Evolutionary conservation across 2,888 invertebrate genomes (phyloP), one percentile per base, ranked within the genome.

Genomic region (Torymus aiolomorphi): DNA sequence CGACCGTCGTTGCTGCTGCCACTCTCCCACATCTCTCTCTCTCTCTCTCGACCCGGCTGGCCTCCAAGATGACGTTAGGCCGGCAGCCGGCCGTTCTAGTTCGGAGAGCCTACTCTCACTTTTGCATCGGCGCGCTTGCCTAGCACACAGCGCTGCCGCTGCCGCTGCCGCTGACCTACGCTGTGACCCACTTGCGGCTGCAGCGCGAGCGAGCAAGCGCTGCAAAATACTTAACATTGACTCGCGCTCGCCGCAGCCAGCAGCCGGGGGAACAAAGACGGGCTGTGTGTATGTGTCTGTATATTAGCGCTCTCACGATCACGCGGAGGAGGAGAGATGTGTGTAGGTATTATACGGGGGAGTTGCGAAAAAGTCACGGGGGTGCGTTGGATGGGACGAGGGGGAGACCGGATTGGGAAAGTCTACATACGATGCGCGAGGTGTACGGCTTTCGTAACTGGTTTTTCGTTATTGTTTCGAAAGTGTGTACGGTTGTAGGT

Each of bases 111-210:
- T 84, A 86, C 87, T 86, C 86, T 86, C 86, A 85, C 84, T 86
- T 86, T 86, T 86, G 85, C 85, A 83, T 84, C 82, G 80, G 70
- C 77, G 42, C 42, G 42, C 42, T 42, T 42, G 42, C 42, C 42
- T 42, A 42, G 42, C 42, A 10, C 8, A 20, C 20, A 20, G 20
- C 8, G 42, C 42, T 42, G 42, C 42, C 2, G 31, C 3, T 24
- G 24, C 24, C 5, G 31, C 42, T 8, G 42, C 42, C 8, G 49
- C 84, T 85, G 86, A 86, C 86, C 87, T 86, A 86, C 85, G 86
- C 83, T 84, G 84, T 83, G 86, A 85, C 87, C 87, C 81, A 87
- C 83, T 85, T 87, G 61, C 74, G 62, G n/a, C 76, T 66, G 61
- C 61, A n/a, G 31, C 69, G 16, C 31, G 67, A 20, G 31, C 11